Evolutionary conservation across 2,888 invertebrate species (phyloP), one percentile per base, ranked within the genome.

Genomic region (Rhagium mordax): DNA sequence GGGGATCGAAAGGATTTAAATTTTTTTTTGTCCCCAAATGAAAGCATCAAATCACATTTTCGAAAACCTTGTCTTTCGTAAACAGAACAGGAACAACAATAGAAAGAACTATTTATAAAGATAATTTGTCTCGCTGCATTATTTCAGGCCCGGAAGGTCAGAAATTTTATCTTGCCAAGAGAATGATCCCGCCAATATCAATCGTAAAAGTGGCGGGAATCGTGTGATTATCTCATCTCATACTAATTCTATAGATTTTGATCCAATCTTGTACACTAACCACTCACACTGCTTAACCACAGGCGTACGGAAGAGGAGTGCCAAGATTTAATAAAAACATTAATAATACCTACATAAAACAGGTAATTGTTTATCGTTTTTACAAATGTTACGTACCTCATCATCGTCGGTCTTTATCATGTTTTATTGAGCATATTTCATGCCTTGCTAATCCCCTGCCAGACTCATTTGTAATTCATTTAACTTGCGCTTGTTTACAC

Each of bases 131-230:
- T 20, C 41, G 21, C 57, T 47, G 18, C 15, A 59, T 59, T 21
- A 47, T 41, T n/a, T n/a, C n/a, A n/a, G n/a, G n/a, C 21, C 27
- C 53, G 18, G 53, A 18, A 62, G 66, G 66, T 66, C 66, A 66
- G 55, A 47, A 47, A 47, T 47, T 51, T 33, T 29, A 65, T 65
- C 65, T 48, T 3, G 29, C 24, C 33, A 15, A 65, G 20, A 57
- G n/a, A 55, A 20, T 24, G 24, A 41, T 41, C 66, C 66, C 66
- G 55, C 66, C 66, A 55, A 66, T 57, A 55, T 33, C 41, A 4
- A 20, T 13, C 47, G 24, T 53, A 16, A 55, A 57, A 66, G 55
- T 66, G 66, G 66, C 66, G 66, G 66, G 66, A 66, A 55, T 55
- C 24, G 18, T 15, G 55, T 21, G 18, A 47, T 66, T 66, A 66